Conservation (phyloP, 2,113 vertebrate genomes). For the Cyanoliseus patagonus region DNA sequence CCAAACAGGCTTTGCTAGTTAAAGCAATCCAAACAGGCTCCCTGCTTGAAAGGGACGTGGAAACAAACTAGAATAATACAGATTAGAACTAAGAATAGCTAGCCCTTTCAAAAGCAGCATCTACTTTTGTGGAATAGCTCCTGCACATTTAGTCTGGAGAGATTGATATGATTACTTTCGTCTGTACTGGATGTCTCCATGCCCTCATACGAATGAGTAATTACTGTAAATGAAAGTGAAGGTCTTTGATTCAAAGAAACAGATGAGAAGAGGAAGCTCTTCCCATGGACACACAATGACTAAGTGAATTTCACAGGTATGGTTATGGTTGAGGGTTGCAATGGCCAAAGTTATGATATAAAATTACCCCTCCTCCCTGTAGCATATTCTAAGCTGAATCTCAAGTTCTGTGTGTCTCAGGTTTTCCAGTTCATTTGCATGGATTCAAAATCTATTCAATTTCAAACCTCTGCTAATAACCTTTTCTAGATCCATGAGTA, state of each 20-base stretch:
- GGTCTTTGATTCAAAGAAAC: background rate
- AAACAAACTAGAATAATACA: background rate
- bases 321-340: background rate
- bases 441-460: background rate
- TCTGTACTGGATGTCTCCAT: background rate
- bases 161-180: background rate
- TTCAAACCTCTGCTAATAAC: background rate
- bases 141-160: background rate
- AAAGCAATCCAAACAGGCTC: background rate
- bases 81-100: background rate
- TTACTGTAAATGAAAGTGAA: background rate
- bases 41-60: background rate
- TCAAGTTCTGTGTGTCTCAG: background rate
- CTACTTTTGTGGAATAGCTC: background rate
- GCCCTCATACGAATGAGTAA: background rate
- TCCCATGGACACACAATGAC: rapidly evolving
- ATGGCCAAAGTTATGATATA: background rate
- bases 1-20: background rate
- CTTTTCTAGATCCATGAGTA: background rate
- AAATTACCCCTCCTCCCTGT: background rate
- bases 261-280: background rate
- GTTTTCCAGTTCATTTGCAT: background rate
- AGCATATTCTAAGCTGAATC: background rate
- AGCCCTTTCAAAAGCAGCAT: background rate
- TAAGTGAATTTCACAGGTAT: background rate